These are phyloP conservation scores for Phymanthus crucifer DNA, from an alignment of 92 coral and sea anemone species.

Conservation along the genomic window DNA sequence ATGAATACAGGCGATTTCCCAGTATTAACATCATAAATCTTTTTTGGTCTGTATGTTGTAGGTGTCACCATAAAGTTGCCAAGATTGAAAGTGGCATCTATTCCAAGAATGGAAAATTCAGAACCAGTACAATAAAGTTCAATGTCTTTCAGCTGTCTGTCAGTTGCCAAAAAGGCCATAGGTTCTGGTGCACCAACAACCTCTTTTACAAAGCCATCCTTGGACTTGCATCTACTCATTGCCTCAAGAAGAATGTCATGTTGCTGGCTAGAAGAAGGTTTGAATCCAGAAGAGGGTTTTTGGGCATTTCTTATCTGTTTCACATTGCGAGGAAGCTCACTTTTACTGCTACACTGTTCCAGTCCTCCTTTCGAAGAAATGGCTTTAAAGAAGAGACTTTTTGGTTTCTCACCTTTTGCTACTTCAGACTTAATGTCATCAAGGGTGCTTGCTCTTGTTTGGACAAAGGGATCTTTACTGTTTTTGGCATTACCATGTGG, in stretches of 20 bases:
- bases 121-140: slow-evolving; percentile 43
- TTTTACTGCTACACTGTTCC: slow-evolving; percentile 16
- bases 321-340: slow-evolving; percentile 25
- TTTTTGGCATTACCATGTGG: slow-evolving; percentile 19
- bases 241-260: slow-evolving; percentile 25
- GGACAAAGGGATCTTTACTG: slow-evolving; percentile 14
- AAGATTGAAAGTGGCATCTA: slow-evolving; percentile 50
- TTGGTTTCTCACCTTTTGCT: slow-evolving; percentile 13
- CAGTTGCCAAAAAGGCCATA: slow-evolving; percentile 44
- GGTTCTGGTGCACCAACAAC: slow-evolving; percentile 56
- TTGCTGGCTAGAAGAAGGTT: slow-evolving; percentile 20
- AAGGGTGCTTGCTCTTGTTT: slow-evolving; percentile 15
- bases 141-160: slow-evolving; percentile 37
- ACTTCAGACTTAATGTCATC: slow-evolving; percentile 12
- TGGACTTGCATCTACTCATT: slow-evolving; percentile 19
- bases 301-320: slow-evolving; percentile 19
- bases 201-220: slow-evolving; percentile 22
- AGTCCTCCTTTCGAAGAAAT: slow-evolving; percentile 12
- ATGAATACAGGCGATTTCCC: slow-evolving; percentile 54
- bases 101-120: slow-evolving; percentile 41
- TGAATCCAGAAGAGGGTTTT: slow-evolving; percentile 2
- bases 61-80: slow-evolving; percentile 54
- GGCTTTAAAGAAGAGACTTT: slow-evolving; percentile 16
- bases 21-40: slow-evolving; percentile 35
- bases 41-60: slow-evolving; percentile 42